phyloP scores from a whole-genome alignment of 2,113 vertebrate species.

The Rhinolophus sinicus region DNA sequence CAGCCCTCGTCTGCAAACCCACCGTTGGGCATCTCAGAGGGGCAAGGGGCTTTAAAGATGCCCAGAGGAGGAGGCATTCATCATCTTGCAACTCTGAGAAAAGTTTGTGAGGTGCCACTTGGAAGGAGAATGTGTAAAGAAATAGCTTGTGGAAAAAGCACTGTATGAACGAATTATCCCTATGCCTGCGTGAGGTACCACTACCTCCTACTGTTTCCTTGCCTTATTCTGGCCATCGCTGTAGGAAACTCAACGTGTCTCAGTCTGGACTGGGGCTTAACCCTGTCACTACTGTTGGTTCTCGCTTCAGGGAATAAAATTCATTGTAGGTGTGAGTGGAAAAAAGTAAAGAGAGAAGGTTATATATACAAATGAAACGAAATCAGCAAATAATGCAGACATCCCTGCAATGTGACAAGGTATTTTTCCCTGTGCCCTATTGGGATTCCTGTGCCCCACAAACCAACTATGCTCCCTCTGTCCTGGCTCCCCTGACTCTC shows the following conservation, averaged over 20 bases:
- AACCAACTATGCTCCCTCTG: background rate
- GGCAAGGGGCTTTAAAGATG: background rate
- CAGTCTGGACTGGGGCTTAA: background rate
- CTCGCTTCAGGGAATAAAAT: background rate
- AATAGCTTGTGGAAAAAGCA: background rate
- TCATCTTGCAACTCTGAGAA: background rate
- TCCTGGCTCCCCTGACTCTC: background rate
- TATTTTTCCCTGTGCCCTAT: background rate
- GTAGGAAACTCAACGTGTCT: conserved; percentile 11
- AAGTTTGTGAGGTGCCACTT: background rate
- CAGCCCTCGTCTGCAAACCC: background rate
- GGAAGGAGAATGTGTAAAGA: background rate
- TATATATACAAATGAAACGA: background rate
- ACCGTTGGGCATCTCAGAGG: background rate
- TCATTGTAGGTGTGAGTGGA: background rate
- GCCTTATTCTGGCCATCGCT: background rate
- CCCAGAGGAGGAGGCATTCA: background rate
- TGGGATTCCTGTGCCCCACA: background rate
- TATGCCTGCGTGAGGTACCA: background rate
- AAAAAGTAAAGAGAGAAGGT: background rate
- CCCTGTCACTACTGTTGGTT: background rate
- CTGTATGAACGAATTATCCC: background rate
- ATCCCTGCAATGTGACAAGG: background rate
- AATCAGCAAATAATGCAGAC: background rate
- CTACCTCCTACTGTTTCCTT: background rate